Base-by-base conservation (phyloP, 2,888 invertebrate species). In the Nudaria mundana region DNA sequence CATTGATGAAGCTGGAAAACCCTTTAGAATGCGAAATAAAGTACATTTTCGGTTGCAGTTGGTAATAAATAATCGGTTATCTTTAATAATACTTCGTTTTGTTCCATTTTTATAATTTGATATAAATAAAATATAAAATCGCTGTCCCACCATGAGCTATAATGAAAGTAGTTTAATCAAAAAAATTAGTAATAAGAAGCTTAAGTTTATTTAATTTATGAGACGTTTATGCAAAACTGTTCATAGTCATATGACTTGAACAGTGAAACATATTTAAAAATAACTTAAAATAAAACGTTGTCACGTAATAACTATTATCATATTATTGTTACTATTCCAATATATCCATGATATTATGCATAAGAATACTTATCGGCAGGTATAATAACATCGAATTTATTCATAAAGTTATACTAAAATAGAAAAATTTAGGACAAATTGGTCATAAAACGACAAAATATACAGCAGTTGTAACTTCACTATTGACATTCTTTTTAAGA, bases 211-310 rank as follows among this genome's bases (percentile, higher is more conserved):
- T n/a, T n/a, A n/a, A n/a, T 37, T 44, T 37, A 48, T 42, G 4
- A 29, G 13, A 26, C 44, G 42, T 55, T 51, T 54, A 56, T 62
- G 47, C 23, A 48, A 57, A 57, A 34, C 33, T 34, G 39, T 30
- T 13, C 38, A 10, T 37, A n/a, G n/a, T 44, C 45, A 51, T 33
- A 16, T 45, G 46, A 48, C 43, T 44, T 30, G 29, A 16, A 32
- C 40, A 40, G 40, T 48, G 46, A 50, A 54, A 54, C 40, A 8
- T 23, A 48, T 32, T 33, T 33, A 41, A 44, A n/a, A 8, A 23
- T 29, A 30, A 26, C 33, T 44, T 25, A 30, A 38, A 38, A 34
- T 23, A 23, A 30, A 33, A 31, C 3, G n/a, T 11, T 25, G 12
- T 10, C 1, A 25, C n/a, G 24, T 25, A 25, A 25, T 25, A 11